Conservation (phyloP, 2,797 vertebrate species). For the Triplophysa yarkandensis region DNA sequence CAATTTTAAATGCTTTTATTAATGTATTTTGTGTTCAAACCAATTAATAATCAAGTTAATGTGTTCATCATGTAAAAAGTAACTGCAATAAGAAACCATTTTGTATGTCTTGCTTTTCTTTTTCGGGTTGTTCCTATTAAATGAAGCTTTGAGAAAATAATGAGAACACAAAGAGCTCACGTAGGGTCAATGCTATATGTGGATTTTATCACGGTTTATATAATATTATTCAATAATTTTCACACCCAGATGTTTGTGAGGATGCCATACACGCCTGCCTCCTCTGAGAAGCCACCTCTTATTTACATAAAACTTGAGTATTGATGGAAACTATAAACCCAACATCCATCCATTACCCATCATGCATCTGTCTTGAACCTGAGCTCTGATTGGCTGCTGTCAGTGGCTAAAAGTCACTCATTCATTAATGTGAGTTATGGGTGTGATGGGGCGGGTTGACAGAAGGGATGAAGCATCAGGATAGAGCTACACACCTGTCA, state of each 20-base stretch:
- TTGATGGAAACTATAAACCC: background rate
- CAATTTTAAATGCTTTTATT: too few species aligned
- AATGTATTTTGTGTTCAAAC: too few species aligned
- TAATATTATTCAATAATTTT: background rate
- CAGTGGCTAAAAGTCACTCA: constrained; percentile 45
- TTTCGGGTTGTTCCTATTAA: too few species aligned
- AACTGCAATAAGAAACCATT: too few species aligned
- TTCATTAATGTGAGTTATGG: constrained; percentile 58
- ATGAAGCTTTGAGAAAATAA: background rate
- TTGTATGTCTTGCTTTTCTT: too few species aligned
- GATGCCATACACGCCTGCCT: background rate
- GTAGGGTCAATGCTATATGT: background rate
- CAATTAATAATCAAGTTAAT: too few species aligned
- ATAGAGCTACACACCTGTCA: constrained; percentile 59
- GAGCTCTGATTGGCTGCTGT: constrained; percentile 50
- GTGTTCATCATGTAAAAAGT: too few species aligned
- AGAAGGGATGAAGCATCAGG: constrained; percentile 30
- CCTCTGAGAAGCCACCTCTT: background rate
- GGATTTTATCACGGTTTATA: too few species aligned
- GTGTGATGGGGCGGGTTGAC: constrained; percentile 40
- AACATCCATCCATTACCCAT: constrained; percentile 39
- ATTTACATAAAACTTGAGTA: background rate
- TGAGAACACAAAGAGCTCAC: background rate
- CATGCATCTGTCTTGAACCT: constrained; percentile 35
- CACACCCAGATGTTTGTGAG: background rate